These are phyloP conservation scores for Micrastur ruficollis DNA, from an alignment of 2,797 vertebrate species.

Conservation along the genomic window DNA sequence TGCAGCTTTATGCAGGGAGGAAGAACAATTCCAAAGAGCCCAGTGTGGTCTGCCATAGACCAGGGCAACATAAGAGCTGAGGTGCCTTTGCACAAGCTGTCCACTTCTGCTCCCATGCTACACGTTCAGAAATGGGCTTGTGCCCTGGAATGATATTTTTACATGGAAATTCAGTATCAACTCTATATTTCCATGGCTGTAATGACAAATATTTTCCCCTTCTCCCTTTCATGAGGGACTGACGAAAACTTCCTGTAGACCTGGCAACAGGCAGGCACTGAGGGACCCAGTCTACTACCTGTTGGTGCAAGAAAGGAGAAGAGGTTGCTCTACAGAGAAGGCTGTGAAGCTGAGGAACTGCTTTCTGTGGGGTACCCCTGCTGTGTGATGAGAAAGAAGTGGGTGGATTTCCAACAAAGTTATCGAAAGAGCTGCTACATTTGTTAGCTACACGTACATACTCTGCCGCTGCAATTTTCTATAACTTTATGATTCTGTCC, in stretches of 20 bases:
- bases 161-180: background rate
- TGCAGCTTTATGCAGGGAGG: background rate
- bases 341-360: background rate
- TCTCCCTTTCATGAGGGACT: background rate
- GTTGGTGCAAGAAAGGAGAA: background rate
- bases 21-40: background rate
- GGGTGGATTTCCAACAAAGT: background rate
- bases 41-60: background rate
- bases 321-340: background rate
- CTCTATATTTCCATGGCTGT: background rate
- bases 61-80: background rate
- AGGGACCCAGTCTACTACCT: background rate
- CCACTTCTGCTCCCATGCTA: background rate
- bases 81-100: background rate
- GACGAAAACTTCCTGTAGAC: background rate
- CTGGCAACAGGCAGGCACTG: background rate
- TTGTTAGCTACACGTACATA: background rate
- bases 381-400: background rate
- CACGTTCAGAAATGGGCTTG: background rate
- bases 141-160: background rate
- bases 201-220: background rate
- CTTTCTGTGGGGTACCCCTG: background rate
- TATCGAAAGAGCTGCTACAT: background rate
- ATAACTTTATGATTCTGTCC: background rate
- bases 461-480: background rate